A percentile compares a stretch with the other conserved stretches of the same genome.
Conservation (phyloP, 2,888 invertebrate species). For the Noctua janthina region DNA sequence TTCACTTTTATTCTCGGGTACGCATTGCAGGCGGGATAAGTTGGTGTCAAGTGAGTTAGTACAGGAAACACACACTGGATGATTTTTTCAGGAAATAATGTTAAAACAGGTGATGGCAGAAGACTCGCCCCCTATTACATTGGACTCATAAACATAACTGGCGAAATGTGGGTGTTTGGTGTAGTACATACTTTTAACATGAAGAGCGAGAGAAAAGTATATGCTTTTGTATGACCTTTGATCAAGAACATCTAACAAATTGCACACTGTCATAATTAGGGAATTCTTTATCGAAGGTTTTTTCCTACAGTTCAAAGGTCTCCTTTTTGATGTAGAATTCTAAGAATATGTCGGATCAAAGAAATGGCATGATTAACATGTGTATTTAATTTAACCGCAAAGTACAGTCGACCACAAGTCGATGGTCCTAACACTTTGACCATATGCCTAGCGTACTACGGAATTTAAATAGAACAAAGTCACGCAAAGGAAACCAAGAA, state of each 20-base stretch:
- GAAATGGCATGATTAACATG: background rate
- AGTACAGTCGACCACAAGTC: background rate
- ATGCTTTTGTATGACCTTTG: too few species aligned
- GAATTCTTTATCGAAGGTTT: background rate
- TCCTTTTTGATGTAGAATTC: background rate
- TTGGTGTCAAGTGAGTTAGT: background rate
- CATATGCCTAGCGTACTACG: background rate
- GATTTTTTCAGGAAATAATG: background rate
- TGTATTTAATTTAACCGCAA: background rate
- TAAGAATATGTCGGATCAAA: background rate
- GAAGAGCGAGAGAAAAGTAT: background rate
- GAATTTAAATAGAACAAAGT: background rate
- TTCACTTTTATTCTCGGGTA: constrained; percentile 46
- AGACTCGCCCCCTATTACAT: background rate
- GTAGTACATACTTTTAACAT: background rate
- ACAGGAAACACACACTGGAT: background rate
- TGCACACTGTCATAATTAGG: too few species aligned
- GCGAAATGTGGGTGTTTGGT: background rate
- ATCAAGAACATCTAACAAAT: background rate
- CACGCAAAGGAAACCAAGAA: background rate
- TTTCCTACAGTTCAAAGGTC: background rate
- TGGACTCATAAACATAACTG: background rate
- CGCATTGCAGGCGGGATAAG: constrained; percentile 10
- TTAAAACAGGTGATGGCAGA: background rate
- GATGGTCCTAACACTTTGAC: background rate